phyloP scores from a whole-genome alignment of 2,797 vertebrate genomes.

The Pseudomugil gertrudae region DNA sequence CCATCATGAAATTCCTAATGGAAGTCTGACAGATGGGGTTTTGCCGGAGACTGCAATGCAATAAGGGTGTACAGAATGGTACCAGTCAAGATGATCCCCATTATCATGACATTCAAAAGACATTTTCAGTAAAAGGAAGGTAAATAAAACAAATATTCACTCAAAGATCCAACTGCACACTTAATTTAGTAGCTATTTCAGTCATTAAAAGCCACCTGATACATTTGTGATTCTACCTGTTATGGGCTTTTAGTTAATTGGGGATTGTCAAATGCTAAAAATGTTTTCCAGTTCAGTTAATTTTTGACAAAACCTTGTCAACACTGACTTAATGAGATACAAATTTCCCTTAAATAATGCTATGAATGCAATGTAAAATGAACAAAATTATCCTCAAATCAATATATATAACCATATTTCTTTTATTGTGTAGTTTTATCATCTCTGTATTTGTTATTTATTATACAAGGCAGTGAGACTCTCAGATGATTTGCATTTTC shows the following conservation, averaged over 20 bases:
- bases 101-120: conserved; percentile 31
- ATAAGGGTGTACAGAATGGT: conserved; percentile 10
- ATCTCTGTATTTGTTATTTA: neutral
- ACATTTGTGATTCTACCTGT: neutral
- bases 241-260: conserved; percentile 26
- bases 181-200: conserved; percentile 20
- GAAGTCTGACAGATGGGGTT: conserved; percentile 22
- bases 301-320: conserved; percentile 62
- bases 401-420: conserved; percentile 8
- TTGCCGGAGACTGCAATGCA: neutral
- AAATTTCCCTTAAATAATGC: conserved; percentile 45
- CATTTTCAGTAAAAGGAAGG: conserved; percentile 39
- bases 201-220: conserved; percentile 49
- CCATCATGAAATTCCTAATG: conserved; percentile 21
- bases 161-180: conserved; percentile 12
- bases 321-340: conserved; percentile 57
- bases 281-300: conserved; percentile 50
- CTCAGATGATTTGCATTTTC: neutral
- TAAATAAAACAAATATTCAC: conserved; percentile 46
- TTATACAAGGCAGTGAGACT: neutral
- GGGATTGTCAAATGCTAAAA: conserved; percentile 37
- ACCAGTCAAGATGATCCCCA: conserved; percentile 14
- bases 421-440: neutral
- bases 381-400: conserved; percentile 37
- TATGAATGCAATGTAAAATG: conserved; percentile 52